These are phyloP conservation scores for Donacobius atricapilla DNA, from an alignment of 2,113 vertebrate genomes.

Conservation along the genomic window DNA sequence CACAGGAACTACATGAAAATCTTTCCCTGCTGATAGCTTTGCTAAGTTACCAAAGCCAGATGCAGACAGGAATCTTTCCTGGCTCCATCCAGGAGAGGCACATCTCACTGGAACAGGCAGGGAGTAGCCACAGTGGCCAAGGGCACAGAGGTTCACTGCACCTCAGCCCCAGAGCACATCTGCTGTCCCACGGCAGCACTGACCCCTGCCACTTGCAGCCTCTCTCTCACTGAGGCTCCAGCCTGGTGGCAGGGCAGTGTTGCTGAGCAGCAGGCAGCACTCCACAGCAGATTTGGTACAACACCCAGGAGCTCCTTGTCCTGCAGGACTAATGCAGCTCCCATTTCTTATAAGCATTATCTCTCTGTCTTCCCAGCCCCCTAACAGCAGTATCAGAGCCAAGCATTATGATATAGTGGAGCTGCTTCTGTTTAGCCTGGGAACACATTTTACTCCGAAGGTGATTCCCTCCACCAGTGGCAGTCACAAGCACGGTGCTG, in stretches of 20 bases:
- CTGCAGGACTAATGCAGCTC: neutral
- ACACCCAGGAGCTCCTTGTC: neutral
- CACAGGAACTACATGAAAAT: neutral
- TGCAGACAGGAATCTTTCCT: neutral
- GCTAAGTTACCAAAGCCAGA: neutral
- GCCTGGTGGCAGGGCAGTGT: neutral
- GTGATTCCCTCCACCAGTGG: neutral
- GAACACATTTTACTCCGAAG: rapidly evolving
- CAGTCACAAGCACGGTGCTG: neutral
- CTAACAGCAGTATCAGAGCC: neutral
- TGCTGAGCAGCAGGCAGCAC: neutral
- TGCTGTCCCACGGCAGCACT: neutral
- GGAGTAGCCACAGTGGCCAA: neutral
- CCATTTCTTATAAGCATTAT: neutral
- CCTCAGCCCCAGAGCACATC: neutral
- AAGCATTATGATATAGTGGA: neutral
- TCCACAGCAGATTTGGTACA: neutral
- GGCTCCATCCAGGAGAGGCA: neutral
- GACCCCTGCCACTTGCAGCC: neutral
- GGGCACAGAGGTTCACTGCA: neutral
- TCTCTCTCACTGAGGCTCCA: neutral
- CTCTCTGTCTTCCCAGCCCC: neutral
- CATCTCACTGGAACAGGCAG: neutral
- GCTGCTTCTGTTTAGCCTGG: neutral
- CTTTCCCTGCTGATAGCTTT: neutral